These are phyloP conservation scores for Lissonota sp. DNA, from an alignment of 2,888 invertebrate species.

Conservation along the genomic window DNA sequence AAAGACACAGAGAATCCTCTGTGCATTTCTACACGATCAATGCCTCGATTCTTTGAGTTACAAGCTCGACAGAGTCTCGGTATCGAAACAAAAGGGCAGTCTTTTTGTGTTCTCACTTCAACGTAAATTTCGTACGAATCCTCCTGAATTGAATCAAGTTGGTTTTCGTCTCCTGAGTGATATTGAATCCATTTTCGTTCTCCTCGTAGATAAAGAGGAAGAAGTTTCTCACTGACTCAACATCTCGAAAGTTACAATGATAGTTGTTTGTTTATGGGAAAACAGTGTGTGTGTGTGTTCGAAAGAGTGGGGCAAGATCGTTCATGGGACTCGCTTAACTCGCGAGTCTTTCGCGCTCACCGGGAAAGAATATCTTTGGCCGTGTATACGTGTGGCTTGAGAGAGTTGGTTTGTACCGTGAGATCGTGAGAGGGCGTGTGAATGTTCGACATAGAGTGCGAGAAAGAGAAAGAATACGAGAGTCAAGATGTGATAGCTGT, in stretches of 20 bases:
- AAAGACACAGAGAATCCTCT: too few relatives aligned
- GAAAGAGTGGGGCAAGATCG: constrained; percentile 29
- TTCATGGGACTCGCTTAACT: constrained; percentile 51
- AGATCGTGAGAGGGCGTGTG: constrained; percentile 71
- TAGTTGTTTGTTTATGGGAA: constrained; percentile 1
- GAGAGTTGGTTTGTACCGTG: constrained; percentile 37
- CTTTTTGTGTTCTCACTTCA: constrained; percentile 20
- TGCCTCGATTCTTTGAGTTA: constrained; percentile 26
- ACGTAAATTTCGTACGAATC: constrained; percentile 28
- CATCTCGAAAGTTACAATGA: neutral
- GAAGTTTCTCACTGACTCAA: constrained; percentile 5
- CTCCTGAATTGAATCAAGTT: too few relatives aligned
- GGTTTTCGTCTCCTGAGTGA: too few relatives aligned
- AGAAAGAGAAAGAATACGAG: constrained; percentile 40
- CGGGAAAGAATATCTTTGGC: constrained; percentile 22
- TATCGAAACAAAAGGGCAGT: constrained; percentile 4
- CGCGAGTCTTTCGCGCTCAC: constrained; percentile 2
- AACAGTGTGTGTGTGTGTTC: neutral
- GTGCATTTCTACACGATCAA: constrained; percentile 32
- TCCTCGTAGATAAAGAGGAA: neutral
- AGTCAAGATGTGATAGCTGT: constrained; percentile 36
- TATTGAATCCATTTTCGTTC: too few relatives aligned
- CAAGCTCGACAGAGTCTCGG: neutral
- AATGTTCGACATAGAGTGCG: constrained; percentile 64
- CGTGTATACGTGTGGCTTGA: constrained; percentile 29